A percentile compares a stretch with the other conserved stretches of the same genome.
Evolutionary conservation across 1,140 invertebrate genomes (phyloP).

Genomic region (Apis cerana): DNA sequence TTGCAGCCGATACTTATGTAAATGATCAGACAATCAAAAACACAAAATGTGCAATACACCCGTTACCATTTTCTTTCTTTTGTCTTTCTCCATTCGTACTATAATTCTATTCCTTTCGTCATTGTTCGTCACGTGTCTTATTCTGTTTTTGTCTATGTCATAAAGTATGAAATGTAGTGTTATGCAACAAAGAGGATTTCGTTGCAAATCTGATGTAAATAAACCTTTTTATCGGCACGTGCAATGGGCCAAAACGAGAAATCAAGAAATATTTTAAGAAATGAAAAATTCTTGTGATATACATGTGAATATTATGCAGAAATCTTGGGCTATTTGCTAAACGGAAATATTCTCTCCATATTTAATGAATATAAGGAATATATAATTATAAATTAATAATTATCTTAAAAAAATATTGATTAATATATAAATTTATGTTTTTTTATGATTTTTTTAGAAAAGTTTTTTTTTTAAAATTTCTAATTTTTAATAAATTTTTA

Average conservation of each 20-base stretch:
- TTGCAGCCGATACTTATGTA: constrained; percentile 28
- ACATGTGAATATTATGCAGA: too few relatives aligned
- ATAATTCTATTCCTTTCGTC: constrained; percentile 11
- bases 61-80: neutral
- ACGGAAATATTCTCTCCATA: too few relatives aligned
- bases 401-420: too few relatives aligned
- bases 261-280: neutral
- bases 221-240: neutral
- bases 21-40: constrained; percentile 17
- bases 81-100: neutral
- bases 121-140: neutral
- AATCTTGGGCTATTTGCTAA: too few relatives aligned
- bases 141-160: neutral
- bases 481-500: too few relatives aligned
- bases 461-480: too few relatives aligned
- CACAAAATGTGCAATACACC: neutral
- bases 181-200: constrained; percentile 1
- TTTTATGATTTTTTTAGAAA: neutral
- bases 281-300: neutral
- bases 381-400: too few relatives aligned
- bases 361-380: too few relatives aligned
- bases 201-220: neutral
- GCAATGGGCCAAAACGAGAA: constrained; percentile 1
- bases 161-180: neutral
- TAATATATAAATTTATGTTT: too few relatives aligned